These are phyloP conservation scores for Microtus richardsoni DNA, from an alignment of 2,113 vertebrate species.

Conservation along the genomic window DNA sequence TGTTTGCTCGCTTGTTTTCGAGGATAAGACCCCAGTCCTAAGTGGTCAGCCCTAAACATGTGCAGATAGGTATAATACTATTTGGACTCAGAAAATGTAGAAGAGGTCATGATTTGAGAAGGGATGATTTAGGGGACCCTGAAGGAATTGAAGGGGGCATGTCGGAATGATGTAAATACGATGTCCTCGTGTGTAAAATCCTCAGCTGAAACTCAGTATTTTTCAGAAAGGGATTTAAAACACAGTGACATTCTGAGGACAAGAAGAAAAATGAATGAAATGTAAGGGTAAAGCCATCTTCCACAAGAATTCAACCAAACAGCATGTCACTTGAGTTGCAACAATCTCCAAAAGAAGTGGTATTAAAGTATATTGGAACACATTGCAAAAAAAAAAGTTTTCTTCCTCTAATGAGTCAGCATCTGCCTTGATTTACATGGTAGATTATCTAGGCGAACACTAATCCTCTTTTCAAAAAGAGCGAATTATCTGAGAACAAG, in stretches of 20 bases:
- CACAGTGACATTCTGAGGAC: slow-evolving; percentile 22
- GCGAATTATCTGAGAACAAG: slow-evolving; percentile 52
- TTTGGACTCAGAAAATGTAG: neutral
- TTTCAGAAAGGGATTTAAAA: neutral
- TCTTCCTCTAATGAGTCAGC: slow-evolving; percentile 29
- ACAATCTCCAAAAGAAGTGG: slow-evolving; percentile 10
- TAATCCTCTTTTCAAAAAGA: slow-evolving; percentile 34
- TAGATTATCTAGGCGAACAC: slow-evolving; percentile 38
- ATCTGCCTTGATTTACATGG: slow-evolving; percentile 4
- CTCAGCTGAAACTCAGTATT: neutral
- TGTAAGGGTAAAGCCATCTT: neutral
- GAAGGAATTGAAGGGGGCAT: neutral
- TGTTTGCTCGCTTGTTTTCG: neutral
- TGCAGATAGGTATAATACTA: neutral
- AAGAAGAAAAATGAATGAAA: slow-evolving; percentile 44
- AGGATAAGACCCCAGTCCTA: neutral
- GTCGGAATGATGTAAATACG: neutral
- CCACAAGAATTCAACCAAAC: slow-evolving; percentile 17
- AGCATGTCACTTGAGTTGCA: slow-evolving; percentile 7
- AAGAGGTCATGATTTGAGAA: neutral
- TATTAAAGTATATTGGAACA: slow-evolving; percentile 48
- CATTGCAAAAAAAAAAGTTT: slow-evolving; percentile 29
- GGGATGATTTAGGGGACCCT: neutral
- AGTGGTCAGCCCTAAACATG: neutral
- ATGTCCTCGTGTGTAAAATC: neutral